phyloP scores from a whole-genome alignment of 2,888 invertebrate species.

The Rhimphoctona megacephalus region DNA sequence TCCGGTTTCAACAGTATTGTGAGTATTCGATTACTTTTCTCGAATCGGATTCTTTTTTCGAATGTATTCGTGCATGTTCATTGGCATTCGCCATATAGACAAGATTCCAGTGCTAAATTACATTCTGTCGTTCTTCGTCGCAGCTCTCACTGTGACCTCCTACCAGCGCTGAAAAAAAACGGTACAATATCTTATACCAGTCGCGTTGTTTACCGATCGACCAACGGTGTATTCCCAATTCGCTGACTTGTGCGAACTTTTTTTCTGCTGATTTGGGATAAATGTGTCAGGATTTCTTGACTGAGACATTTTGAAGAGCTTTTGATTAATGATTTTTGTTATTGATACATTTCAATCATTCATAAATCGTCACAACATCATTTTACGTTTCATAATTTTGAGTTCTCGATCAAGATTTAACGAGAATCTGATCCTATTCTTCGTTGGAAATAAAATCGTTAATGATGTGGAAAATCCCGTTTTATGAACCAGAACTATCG shows the following conservation, averaged over 20 bases:
- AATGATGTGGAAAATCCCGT: slow-evolving; percentile 10
- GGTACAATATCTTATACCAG: slow-evolving; percentile 39
- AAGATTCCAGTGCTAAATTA: slow-evolving; percentile 19
- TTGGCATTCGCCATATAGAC: slow-evolving; percentile 19
- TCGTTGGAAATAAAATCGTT: slow-evolving; percentile 10
- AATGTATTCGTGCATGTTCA: neutral
- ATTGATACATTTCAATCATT: neutral
- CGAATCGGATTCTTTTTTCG: slow-evolving; percentile 20
- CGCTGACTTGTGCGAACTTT: slow-evolving; percentile 11
- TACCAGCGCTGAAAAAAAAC: slow-evolving; percentile 48
- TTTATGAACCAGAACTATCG: slow-evolving; percentile 8
- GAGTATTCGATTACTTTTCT: slow-evolving; percentile 11
- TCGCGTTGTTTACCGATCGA: slow-evolving; percentile 50
- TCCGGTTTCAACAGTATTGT: neutral
- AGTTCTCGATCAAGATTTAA: neutral
- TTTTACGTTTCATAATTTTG: neutral
- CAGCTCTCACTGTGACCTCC: slow-evolving; percentile 30
- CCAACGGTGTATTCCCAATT: slow-evolving; percentile 29
- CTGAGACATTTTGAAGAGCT: neutral
- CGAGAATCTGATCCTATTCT: slow-evolving; percentile 2
- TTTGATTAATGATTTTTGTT: neutral
- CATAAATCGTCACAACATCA: neutral
- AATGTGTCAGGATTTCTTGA: neutral
- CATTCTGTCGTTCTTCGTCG: slow-evolving; percentile 35
- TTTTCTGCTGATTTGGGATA: neutral